A percentile compares a stretch with the other conserved stretches of the same genome.
Conservation (phyloP, 2,888 invertebrate species). For the Chymomyza fuscimana region DNA sequence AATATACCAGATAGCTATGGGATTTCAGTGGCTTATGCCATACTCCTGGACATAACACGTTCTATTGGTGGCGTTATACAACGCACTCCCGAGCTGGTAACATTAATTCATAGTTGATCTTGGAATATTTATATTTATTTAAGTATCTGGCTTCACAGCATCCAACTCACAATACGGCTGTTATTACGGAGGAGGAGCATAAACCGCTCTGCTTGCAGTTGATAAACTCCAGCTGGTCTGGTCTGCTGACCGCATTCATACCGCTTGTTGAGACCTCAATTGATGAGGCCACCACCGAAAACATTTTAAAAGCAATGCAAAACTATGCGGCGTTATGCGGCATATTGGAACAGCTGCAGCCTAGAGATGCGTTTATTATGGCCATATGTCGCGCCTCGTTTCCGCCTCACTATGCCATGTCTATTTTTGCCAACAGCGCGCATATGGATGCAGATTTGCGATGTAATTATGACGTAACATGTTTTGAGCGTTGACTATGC, state of each 20-base stretch:
- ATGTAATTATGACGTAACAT: slow-evolving; percentile 50
- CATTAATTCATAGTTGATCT: background rate
- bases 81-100: slow-evolving; percentile 81
- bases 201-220: slow-evolving; percentile 84
- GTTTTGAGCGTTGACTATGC: background rate
- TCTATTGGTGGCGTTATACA: slow-evolving; percentile 87
- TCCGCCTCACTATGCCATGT: slow-evolving; percentile 96
- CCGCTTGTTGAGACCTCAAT: slow-evolving; percentile 96
- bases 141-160: slow-evolving; percentile 38
- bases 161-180: slow-evolving; percentile 64
- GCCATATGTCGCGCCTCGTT: slow-evolving; percentile 97
- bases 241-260: slow-evolving; percentile 93
- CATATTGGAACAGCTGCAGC: slow-evolving; percentile 86
- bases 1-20: slow-evolving; percentile 98
- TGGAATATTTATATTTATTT: background rate
- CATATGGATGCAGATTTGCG: slow-evolving; percentile 81
- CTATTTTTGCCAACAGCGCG: slow-evolving; percentile 86
- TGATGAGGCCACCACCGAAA: slow-evolving; percentile 95
- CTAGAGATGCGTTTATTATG: slow-evolving; percentile 96
- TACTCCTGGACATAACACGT: slow-evolving; percentile 93
- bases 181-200: slow-evolving; percentile 74
- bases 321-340: slow-evolving; percentile 95
- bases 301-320: slow-evolving; percentile 94
- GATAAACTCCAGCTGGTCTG: slow-evolving; percentile 97
- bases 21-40: slow-evolving; percentile 96